phyloP scores from a whole-genome alignment of 2,888 invertebrate genomes.

The Andrena dorsata region DNA sequence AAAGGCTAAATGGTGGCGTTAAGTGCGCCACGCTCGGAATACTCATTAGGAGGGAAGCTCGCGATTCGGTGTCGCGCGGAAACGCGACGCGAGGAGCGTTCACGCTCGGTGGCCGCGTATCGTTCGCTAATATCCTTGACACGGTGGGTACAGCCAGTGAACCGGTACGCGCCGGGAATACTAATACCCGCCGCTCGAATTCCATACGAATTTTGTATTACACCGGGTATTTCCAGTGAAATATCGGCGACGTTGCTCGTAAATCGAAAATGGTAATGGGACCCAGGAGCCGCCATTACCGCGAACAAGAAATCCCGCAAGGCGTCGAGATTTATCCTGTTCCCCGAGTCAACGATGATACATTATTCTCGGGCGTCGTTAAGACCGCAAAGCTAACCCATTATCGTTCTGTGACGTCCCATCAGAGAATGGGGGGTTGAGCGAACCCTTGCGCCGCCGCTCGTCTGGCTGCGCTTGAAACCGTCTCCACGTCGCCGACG shows the following conservation, averaged over 20 bases:
- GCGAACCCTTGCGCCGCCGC: background rate
- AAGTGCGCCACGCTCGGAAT: background rate
- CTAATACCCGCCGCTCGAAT: conserved; percentile 54
- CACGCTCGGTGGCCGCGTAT: too few species aligned
- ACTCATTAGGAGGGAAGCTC: conserved; percentile 13
- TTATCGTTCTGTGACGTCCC: conserved; percentile 41
- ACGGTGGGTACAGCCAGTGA: conserved; percentile 16
- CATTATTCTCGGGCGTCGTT: conserved; percentile 62
- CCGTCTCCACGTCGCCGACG: conserved; percentile 30
- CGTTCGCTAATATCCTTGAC: conserved; percentile 54
- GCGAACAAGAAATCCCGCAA: conserved; percentile 65
- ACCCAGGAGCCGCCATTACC: conserved; percentile 50
- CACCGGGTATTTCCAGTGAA: conserved; percentile 55
- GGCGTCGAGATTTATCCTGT: conserved; percentile 64
- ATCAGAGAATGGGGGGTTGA: conserved; percentile 33
- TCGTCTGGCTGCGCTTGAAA: conserved; percentile 36
- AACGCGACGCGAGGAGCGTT: conserved; percentile 1
- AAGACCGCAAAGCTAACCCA: conserved; percentile 46
- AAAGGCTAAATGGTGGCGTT: background rate
- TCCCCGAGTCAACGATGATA: conserved; percentile 58
- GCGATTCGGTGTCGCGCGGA: conserved; percentile 28
- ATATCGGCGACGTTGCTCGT: conserved; percentile 63
- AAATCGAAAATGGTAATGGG: conserved; percentile 70
- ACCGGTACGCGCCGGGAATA: conserved; percentile 51
- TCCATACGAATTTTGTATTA: conserved; percentile 62